Conservation (phyloP, 2,113 vertebrate species). For the pig (Sus scrofa) region DNA sequence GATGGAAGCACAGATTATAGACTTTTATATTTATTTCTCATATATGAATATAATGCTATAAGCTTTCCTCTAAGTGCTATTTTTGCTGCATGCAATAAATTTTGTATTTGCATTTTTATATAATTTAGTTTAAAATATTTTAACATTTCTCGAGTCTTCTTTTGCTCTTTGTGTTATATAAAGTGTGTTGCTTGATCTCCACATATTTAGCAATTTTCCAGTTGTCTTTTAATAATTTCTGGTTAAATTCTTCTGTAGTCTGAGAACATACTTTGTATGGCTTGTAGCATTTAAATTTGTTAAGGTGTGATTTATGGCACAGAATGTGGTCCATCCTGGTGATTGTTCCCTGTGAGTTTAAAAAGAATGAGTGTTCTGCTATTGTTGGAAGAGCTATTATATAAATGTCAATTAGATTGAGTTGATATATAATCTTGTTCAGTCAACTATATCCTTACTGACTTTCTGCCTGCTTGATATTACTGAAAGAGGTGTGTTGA, state of each 20-base stretch:
- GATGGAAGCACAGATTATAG: background rate
- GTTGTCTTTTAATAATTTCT: background rate
- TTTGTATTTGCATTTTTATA: background rate
- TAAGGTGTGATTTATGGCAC: background rate
- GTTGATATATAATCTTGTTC: constrained; percentile 26
- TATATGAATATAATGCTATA: background rate
- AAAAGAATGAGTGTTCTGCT: background rate
- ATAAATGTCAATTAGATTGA: constrained; percentile 23
- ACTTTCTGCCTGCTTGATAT: background rate
- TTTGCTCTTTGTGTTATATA: background rate
- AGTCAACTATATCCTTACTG: background rate
- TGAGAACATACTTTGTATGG: background rate
- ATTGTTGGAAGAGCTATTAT: background rate
- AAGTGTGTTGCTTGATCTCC: background rate
- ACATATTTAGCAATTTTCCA: background rate
- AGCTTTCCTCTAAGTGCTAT: background rate
- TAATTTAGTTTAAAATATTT: background rate
- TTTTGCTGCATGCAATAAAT: background rate
- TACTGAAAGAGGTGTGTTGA: background rate
- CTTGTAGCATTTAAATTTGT: background rate
- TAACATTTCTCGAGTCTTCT: background rate
- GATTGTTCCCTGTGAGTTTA: background rate
- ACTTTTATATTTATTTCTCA: background rate
- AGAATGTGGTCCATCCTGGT: background rate
- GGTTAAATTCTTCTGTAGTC: background rate